Evolutionary conservation across 2,888 invertebrate species (phyloP).

Genomic region (Drosophila affinis): DNA sequence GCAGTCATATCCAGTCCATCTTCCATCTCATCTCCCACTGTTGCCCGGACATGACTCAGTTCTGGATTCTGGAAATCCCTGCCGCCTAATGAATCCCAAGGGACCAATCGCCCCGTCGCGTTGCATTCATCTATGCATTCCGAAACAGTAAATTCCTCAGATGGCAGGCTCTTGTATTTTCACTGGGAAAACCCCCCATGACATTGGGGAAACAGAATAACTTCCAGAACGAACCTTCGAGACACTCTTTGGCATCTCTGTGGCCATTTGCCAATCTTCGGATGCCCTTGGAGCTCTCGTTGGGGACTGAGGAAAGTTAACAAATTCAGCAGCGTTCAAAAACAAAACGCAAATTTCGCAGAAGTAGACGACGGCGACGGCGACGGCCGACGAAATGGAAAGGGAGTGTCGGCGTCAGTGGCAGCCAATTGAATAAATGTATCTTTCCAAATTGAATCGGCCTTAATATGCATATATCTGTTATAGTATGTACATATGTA

Average conservation of each 20-base stretch:
- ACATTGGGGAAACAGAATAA: too few relatives aligned
- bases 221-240: too few relatives aligned
- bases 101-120: not conserved
- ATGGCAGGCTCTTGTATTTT: not conserved
- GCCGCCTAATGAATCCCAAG: not conserved
- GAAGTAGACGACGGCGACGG: not conserved
- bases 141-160: not conserved
- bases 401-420: not conserved
- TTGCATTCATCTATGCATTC: not conserved
- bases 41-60: conserved; percentile 37
- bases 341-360: conserved; percentile 14
- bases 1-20: conserved; percentile 10
- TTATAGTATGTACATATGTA: too few relatives aligned
- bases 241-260: too few relatives aligned
- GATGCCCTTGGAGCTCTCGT: too few relatives aligned
- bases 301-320: too few relatives aligned
- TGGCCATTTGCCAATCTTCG: not conserved
- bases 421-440: too few relatives aligned
- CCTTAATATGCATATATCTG: too few relatives aligned
- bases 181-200: conserved; percentile 19
- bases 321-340: conserved; percentile 7
- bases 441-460: too few relatives aligned
- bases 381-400: not conserved
- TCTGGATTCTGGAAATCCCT: conserved; percentile 18
- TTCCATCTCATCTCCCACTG: conserved; percentile 8